Percentiles rank a stretch among this genome's conserved stretches.
Conservation (phyloP, 2,888 invertebrate species). For the Dolichomitus sp. region DNA sequence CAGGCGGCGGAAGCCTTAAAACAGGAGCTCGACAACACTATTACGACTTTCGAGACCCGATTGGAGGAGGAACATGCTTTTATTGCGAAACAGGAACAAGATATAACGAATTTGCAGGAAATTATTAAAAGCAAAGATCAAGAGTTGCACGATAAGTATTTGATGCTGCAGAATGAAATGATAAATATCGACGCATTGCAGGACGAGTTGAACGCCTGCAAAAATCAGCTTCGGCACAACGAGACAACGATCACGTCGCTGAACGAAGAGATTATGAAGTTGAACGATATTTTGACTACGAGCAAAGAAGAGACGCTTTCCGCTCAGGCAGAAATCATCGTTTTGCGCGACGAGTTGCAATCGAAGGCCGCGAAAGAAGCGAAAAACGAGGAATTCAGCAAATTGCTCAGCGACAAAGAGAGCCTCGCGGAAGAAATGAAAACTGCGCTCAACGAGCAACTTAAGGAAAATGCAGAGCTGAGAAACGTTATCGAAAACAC, state of each 20-base stretch:
- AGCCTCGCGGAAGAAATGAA: constrained; percentile 79
- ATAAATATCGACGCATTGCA: constrained; percentile 81
- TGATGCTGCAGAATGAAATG: constrained; percentile 75
- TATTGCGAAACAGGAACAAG: constrained; percentile 74
- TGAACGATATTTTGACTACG: constrained; percentile 64
- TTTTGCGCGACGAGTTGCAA: constrained; percentile 73
- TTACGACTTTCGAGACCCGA: constrained; percentile 84
- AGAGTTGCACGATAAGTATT: constrained; percentile 78
- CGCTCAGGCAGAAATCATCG: constrained; percentile 66
- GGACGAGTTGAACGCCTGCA: constrained; percentile 87
- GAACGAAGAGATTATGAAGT: constrained; percentile 73
- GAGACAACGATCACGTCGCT: constrained; percentile 87
- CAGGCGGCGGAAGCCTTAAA: constrained; percentile 77
- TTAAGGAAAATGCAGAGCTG: constrained; percentile 69
- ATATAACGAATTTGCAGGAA: constrained; percentile 74
- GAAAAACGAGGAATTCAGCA: constrained; percentile 87
- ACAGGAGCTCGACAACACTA: constrained; percentile 86
- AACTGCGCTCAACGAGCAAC: constrained; percentile 54
- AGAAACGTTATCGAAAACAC: constrained; percentile 85
- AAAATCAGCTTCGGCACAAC: constrained; percentile 87
- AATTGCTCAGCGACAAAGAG: constrained; percentile 87
- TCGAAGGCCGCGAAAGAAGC: constrained; percentile 86
- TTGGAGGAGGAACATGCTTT: constrained; percentile 71
- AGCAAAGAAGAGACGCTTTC: constrained; percentile 73
- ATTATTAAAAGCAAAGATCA: constrained; percentile 86